Evolutionary conservation across 2,888 invertebrate genomes (phyloP).

Genomic region (Lasioglossum oenotherae): DNA sequence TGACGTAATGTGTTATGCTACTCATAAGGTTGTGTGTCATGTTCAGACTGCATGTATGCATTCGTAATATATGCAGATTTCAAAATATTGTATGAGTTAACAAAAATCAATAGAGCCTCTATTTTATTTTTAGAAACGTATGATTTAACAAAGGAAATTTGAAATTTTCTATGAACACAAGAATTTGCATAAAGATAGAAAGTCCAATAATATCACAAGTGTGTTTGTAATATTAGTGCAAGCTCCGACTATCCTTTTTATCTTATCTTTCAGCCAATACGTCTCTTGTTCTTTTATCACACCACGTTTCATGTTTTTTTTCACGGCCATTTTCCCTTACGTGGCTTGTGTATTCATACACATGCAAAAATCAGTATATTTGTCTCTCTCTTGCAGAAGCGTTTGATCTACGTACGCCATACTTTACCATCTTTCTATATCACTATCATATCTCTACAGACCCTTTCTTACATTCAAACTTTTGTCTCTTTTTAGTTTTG

Average conservation of each 20-base stretch:
- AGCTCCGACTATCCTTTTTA: not conserved
- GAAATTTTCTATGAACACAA: not conserved
- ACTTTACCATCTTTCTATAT: not conserved
- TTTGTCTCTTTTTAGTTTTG: not conserved
- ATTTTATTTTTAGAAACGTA: not conserved
- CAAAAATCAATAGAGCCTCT: not conserved
- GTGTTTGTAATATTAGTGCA: not conserved
- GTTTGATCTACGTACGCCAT: not conserved
- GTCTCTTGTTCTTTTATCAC: not conserved
- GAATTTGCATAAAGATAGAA: not conserved
- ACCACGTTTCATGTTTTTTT: not conserved
- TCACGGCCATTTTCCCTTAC: not conserved
- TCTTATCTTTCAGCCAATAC: not conserved
- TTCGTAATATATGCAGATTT: not conserved
- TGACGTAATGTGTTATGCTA: not conserved
- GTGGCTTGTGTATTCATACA: not conserved
- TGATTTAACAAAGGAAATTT: not conserved
- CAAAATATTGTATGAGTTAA: not conserved
- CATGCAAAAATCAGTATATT: not conserved
- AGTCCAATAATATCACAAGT: not conserved
- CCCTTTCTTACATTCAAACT: constrained; percentile 9
- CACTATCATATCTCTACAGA: not conserved
- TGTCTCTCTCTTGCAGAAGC: not conserved
- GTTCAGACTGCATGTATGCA: not conserved
- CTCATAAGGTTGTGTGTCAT: not conserved